Evolutionary conservation across 2,113 vertebrate genomes (phyloP).

Genomic region (Chrysochloris asiatica): DNA sequence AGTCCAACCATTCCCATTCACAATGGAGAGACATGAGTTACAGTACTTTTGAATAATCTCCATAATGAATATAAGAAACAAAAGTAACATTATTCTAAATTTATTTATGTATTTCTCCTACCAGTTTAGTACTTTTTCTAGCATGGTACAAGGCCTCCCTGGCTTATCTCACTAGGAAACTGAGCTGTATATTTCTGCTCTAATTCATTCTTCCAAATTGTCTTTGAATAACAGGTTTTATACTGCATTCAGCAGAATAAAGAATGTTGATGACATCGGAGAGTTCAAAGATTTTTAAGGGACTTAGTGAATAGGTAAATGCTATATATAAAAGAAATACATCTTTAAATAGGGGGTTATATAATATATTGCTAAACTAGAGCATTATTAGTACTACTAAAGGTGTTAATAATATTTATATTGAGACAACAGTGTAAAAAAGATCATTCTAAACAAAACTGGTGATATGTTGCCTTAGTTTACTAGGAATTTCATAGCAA

Average conservation of each 20-base stretch:
- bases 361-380: not conserved
- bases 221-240: not conserved
- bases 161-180: not conserved
- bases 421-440: not conserved
- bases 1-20: not conserved
- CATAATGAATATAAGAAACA: not conserved
- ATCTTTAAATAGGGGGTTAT: not conserved
- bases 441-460: not conserved
- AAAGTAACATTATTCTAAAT: not conserved
- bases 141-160: not conserved
- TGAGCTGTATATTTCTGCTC: slow-evolving; percentile 6
- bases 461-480: not conserved
- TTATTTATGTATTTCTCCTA: not conserved
- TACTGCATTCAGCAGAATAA: slow-evolving; percentile 1
- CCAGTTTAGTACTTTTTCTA: not conserved
- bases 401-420: not conserved
- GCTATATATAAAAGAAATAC: not conserved
- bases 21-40: not conserved
- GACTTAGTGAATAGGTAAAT: not conserved
- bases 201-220: slow-evolving; percentile 38
- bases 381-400: not conserved
- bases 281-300: not conserved
- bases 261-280: not conserved
- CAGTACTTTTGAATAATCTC: not conserved
- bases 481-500: not conserved